These are phyloP conservation scores for Pristiophorus japonicus DNA, from an alignment of 2,113 vertebrate genomes.

Conservation along the genomic window DNA sequence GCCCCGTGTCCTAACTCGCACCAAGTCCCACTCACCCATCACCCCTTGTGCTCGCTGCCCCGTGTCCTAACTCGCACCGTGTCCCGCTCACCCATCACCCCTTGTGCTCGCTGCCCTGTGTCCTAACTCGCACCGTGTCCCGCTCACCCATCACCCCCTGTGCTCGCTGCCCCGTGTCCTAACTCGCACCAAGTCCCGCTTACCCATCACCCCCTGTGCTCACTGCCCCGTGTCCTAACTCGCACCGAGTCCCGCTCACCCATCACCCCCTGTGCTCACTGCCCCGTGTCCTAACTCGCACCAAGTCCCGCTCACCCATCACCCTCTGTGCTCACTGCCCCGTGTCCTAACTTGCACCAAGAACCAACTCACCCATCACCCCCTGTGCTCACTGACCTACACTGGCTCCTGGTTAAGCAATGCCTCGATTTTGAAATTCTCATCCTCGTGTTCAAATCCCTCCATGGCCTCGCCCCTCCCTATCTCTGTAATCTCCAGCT, in stretches of 20 bases:
- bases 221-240: neutral
- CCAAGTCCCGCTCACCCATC: neutral
- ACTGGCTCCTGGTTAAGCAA: neutral
- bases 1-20: neutral
- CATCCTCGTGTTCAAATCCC: neutral
- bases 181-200: neutral
- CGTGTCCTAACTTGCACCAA: neutral
- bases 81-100: too few species aligned
- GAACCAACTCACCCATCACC: too few species aligned
- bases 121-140: neutral
- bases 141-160: too few species aligned
- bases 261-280: neutral
- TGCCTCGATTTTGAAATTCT: neutral
- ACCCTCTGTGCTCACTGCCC: neutral
- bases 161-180: neutral
- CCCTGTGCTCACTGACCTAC: neutral
- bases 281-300: neutral
- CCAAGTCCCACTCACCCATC: neutral
- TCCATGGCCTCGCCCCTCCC: neutral
- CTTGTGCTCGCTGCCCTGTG: neutral
- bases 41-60: neutral
- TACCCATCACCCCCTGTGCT: too few species aligned
- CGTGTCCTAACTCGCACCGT: neutral
- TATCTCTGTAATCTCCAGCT: neutral
- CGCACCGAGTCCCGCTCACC: neutral